Conservation (phyloP, 2,113 vertebrate genomes). For the Genyomyrus donnyi region DNA sequence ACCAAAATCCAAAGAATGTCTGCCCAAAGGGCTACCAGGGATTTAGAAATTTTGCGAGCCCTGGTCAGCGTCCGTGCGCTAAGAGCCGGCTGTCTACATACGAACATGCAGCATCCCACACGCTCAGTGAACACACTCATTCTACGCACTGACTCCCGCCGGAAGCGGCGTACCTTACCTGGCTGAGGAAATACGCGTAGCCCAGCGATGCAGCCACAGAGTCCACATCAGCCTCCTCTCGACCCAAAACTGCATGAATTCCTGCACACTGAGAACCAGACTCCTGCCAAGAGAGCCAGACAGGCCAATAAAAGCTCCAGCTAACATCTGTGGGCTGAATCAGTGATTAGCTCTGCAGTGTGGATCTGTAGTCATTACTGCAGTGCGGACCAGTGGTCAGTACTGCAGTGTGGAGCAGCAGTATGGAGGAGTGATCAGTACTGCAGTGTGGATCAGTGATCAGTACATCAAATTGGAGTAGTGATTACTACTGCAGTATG, state of each 20-base stretch:
- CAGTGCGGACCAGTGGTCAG: background rate
- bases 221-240: slow-evolving; percentile 75
- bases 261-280: slow-evolving; percentile 56
- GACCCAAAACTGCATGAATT: slow-evolving; percentile 78
- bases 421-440: background rate
- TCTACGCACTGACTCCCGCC: background rate
- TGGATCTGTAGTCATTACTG: background rate
- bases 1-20: no score
- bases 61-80: slow-evolving; percentile 3
- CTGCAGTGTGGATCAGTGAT: background rate
- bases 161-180: slow-evolving; percentile 52
- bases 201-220: slow-evolving; percentile 77
- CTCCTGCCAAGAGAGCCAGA: slow-evolving; percentile 60
- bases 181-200: slow-evolving; percentile 79
- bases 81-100: background rate
- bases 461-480: background rate
- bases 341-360: background rate
- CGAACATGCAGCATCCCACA: background rate
- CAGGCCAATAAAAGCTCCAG: background rate
- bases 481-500: background rate
- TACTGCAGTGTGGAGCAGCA: background rate
- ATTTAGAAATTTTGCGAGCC: no score
- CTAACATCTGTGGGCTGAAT: background rate
- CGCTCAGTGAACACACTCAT: background rate
- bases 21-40: no score